Evolutionary conservation across 2,797 vertebrate species (phyloP), one percentile per base, ranked within the genome.

Genomic region (Trachurus trachurus): DNA sequence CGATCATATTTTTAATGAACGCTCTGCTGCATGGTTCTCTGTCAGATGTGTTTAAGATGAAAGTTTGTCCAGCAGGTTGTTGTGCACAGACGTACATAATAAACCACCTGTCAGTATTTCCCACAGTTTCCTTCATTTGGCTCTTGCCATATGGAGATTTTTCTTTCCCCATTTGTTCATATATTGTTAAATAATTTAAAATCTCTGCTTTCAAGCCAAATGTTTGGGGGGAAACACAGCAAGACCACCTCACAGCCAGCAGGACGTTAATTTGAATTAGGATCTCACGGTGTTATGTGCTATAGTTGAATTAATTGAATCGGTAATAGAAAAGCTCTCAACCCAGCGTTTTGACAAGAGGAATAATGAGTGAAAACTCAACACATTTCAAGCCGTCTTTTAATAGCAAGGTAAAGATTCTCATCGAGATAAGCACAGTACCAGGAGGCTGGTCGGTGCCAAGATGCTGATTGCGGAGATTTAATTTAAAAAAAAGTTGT

Each of bases 341-440:
- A 34, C 52, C 62, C 6, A 17, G 31, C 47, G 50, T 71, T 79
- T 69, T 56, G 64, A 66, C 50, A 65, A 82, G 74, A 57, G 61
- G 40, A 29, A 19, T 79, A 68, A 76, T 81, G 21, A 62, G 22
- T 21, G 49, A 76, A 76, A 78, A 79, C 76, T 74, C 60, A 47
- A 52, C 67, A 59, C 42, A 65, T 61, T 16, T 58, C 1, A n/a
- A 42, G 61, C 60, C 22, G 69, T 72, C 31, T 68, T 70, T 66
- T 71, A 68, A 66, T 57, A 56, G 60, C 63, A 22, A 68, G 64
- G 70, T 80, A 80, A 74, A 85, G 61, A 75, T 76, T 74, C 76
- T 81, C 72, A 74, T 66, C 61, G 60, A 40, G 61, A 45, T 16
- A 15, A 71, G 71, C 10, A 62, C 64, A 71, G 71, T 12, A 60